Percentiles rank a stretch among this genome's conserved stretches.
These are phyloP conservation scores for Epistrophe eligans DNA, from an alignment of 2,888 invertebrate species.

Conservation along the genomic window DNA sequence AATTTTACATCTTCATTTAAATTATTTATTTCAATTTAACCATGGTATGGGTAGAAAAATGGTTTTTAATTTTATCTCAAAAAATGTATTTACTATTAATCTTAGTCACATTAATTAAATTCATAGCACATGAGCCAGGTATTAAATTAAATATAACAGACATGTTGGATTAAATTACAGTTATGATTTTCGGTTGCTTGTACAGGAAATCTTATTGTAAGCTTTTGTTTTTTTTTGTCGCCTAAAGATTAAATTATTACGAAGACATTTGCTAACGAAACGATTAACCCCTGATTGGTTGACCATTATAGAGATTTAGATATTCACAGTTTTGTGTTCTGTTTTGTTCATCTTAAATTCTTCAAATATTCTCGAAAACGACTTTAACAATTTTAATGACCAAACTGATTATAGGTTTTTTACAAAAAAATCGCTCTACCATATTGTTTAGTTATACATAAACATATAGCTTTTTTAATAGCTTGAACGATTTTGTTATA, in stretches of 20 bases:
- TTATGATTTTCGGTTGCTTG: background rate
- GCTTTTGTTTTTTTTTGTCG: background rate
- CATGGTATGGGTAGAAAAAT: background rate
- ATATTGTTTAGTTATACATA: no score
- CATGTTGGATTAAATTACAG: constrained; percentile 5
- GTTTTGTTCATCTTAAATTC: no score
- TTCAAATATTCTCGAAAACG: no score
- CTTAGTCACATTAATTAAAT: background rate
- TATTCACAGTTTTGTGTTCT: background rate
- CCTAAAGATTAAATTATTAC: background rate
- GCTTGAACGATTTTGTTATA: no score
- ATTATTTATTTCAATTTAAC: background rate
- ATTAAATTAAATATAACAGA: background rate
- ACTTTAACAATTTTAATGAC: no score
- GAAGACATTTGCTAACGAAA: no score
- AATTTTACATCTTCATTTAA: background rate
- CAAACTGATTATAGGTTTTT: no score
- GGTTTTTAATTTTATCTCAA: background rate
- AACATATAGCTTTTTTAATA: no score
- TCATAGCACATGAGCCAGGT: background rate
- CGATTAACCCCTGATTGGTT: background rate
- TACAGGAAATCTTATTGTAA: background rate
- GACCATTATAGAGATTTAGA: background rate
- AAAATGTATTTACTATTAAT: background rate
- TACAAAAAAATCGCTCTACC: no score